Evolutionary conservation across 2,113 vertebrate species (phyloP).

Genomic region (Smithornis capensis): DNA sequence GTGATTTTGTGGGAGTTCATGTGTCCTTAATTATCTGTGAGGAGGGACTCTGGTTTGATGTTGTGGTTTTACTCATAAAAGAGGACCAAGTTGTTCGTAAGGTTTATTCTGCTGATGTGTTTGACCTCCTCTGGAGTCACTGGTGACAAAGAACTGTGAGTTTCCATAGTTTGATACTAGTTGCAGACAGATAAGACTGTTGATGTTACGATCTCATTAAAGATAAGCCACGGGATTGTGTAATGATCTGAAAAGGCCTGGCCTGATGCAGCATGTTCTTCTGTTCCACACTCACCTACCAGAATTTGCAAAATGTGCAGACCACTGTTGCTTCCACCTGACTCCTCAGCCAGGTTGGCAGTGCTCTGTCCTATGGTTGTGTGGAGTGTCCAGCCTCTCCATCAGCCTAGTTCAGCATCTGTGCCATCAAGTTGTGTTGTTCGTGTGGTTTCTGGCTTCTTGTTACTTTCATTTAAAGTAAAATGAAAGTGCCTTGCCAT

Average conservation of each 20-base stretch:
- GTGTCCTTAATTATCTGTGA: background rate
- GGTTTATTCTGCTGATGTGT: background rate
- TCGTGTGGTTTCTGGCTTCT: background rate
- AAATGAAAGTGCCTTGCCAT: background rate
- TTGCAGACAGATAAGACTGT: background rate
- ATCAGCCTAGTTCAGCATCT: background rate
- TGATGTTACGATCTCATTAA: background rate
- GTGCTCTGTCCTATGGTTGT: fast-evolving
- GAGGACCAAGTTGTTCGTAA: background rate
- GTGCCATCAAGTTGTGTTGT: background rate
- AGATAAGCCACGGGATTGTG: background rate
- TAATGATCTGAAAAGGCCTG: background rate
- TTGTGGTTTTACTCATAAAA: background rate
- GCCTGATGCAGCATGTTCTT: background rate
- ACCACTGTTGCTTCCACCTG: background rate
- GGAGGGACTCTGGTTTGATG: background rate
- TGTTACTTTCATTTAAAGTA: fast-evolving
- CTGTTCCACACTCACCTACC: fast-evolving
- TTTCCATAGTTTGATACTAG: background rate
- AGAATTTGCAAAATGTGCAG: background rate
- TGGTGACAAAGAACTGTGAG: background rate
- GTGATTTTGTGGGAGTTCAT: background rate
- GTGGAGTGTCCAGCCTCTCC: background rate
- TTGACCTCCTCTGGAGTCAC: background rate
- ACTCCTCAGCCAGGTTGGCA: fast-evolving